Evolutionary conservation across 2,113 vertebrate genomes (phyloP).

Genomic region (Sylvietta virens): DNA sequence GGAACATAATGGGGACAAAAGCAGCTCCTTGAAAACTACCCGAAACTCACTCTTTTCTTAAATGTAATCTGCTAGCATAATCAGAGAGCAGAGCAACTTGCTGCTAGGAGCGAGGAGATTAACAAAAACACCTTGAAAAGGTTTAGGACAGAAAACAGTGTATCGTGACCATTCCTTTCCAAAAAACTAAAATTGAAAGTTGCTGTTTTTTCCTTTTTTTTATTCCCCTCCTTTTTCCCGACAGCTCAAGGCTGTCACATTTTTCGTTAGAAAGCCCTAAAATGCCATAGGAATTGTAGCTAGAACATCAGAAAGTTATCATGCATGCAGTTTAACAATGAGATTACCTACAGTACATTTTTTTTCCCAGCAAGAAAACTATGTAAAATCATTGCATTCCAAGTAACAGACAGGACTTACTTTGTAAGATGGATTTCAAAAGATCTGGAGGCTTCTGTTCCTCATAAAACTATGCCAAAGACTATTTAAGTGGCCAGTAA

Average conservation of each 20-base stretch:
- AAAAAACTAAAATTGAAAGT: slow-evolving; percentile 49
- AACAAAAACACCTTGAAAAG: slow-evolving; percentile 16
- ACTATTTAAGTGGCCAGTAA: slow-evolving; percentile 73
- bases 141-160: background rate
- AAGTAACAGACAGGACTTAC: slow-evolving; percentile 43
- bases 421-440: slow-evolving; percentile 58
- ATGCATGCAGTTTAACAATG: background rate
- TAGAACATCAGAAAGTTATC: slow-evolving; percentile 23
- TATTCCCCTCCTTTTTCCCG: background rate
- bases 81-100: background rate
- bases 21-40: slow-evolving; percentile 42
- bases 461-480: slow-evolving; percentile 64
- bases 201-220: background rate
- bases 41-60: slow-evolving; percentile 19
- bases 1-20: slow-evolving; percentile 42
- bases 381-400: slow-evolving; percentile 22
- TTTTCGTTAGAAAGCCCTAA: background rate
- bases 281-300: background rate
- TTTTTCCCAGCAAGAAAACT: background rate
- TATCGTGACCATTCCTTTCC: background rate
- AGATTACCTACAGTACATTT: background rate
- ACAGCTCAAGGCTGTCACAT: background rate
- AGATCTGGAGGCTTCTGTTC: slow-evolving; percentile 65
- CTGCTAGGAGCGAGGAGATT: background rate
- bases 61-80: slow-evolving; percentile 18